Conservation (phyloP, 2,888 invertebrate genomes). For the Troglohyphantes excavatus region DNA sequence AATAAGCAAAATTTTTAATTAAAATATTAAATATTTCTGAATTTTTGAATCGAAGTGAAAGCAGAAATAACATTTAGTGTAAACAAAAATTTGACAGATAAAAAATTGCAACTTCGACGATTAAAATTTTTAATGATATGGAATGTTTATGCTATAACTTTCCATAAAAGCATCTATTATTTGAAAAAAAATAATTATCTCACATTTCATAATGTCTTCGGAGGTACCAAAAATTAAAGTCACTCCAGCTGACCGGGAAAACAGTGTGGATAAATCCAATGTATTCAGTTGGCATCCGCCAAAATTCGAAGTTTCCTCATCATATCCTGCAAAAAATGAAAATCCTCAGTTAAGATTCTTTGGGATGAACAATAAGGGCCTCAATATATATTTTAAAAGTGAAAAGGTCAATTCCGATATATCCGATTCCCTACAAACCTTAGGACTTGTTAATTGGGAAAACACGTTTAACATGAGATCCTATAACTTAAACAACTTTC, state of each 20-base stretch:
- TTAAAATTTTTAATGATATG: no score
- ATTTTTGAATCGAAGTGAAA: no score
- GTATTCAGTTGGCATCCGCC: conserved; percentile 70
- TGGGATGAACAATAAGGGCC: conserved; percentile 43
- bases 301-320: conserved; percentile 58
- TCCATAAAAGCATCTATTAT: no score
- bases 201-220: no score
- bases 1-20: no score
- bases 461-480: conserved; percentile 88
- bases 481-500: conserved; percentile 88
- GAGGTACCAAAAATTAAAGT: conserved; percentile 79
- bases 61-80: no score
- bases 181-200: no score
- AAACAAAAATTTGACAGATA: no score
- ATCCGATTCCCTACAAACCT: conserved; percentile 52
- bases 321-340: conserved; percentile 49
- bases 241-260: conserved; percentile 79
- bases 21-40: no score
- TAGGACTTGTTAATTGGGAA: conserved; percentile 81
- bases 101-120: no score
- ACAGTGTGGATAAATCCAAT: conserved; percentile 48
- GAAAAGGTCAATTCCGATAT: conserved; percentile 54
- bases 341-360: conserved; percentile 65
- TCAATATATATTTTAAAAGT: conserved; percentile 61
- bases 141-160: no score